phyloP scores from a whole-genome alignment of 2,113 vertebrate species.

The Egretta garzetta region DNA sequence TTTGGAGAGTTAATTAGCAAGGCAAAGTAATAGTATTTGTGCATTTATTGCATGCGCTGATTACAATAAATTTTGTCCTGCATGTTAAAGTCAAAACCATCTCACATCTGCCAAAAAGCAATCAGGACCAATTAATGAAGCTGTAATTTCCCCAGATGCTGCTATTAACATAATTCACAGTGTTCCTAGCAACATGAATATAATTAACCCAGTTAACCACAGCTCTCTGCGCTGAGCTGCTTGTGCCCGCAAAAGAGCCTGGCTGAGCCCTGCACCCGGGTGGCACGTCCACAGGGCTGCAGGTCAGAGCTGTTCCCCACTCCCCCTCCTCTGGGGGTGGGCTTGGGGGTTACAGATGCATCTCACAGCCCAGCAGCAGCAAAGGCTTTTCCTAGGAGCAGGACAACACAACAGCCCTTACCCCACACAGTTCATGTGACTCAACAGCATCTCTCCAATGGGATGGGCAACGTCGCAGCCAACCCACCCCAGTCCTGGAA shows the following conservation, averaged over 20 bases:
- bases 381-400: neutral
- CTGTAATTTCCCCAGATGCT: slow-evolving; percentile 65
- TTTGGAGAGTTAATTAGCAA: neutral
- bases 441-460: fast-evolving
- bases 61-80: slow-evolving; percentile 45
- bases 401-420: neutral
- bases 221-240: neutral
- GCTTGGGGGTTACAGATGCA: fast-evolving
- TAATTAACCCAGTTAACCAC: slow-evolving; percentile 49
- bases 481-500: neutral
- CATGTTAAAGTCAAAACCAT: slow-evolving; percentile 42
- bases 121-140: slow-evolving; percentile 70
- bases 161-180: slow-evolving; percentile 52
- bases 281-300: neutral
- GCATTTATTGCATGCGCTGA: neutral
- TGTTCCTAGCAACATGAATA: slow-evolving; percentile 42
- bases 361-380: neutral
- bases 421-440: fast-evolving
- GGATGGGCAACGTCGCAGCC: fast-evolving
- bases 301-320: fast-evolving
- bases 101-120: slow-evolving; percentile 34
- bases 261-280: neutral
- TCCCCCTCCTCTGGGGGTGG: fast-evolving
- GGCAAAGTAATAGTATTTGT: neutral
- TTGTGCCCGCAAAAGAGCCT: neutral